Base-by-base conservation (phyloP, 2,113 vertebrate genomes). In the Oriolus oriolus region DNA sequence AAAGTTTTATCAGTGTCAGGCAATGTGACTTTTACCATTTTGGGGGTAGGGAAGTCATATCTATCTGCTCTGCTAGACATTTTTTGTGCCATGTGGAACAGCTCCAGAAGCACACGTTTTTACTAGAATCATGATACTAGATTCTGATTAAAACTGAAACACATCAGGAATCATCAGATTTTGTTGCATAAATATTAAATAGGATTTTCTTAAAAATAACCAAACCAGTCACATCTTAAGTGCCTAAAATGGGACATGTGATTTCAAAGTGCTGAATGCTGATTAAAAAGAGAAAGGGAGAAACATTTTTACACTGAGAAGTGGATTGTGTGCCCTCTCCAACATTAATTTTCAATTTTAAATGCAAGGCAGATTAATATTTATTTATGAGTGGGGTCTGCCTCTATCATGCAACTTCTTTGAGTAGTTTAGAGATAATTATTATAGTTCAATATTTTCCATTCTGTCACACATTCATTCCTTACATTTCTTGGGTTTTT, bases 311-410 rank as follows among this genome's bases (percentile, higher is more conserved):
- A 83, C 68, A 50, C 82, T 91, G 75, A 88, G 74, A 89, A 95
- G 57, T 81, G 37, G 65, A 74, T 87, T 92, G 69, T 89, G 35
- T 73, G 65, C 69, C 26, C 74, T 95, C 74, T 87, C 59, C 39
- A 85, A 89, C 96, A 95, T 84, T 97, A 97, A 97, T 97, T 97
- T 96, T 78, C 84, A 87, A 98, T 97, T 93, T 96, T 93, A 84
- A 45, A 89, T 92, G 84, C 26, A 83, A 92, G 10, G 5, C 41
- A 95, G 69, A 91, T 97, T 92, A 97, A 97, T 96, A 96, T 94
- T 97, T 96, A 97, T 96, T 97, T 96, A 92, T 82, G 86, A 90
- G 44, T 47, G 23, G 28, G n/a, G 50, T 86, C 89, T 95, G 92
- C 41, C 85, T 91, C 33, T 70, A 37, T 73, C 61, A 56, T 71